These are phyloP conservation scores for Lordiphosa clarofinis DNA, from an alignment of 1,140 invertebrate species.

Conservation along the genomic window DNA sequence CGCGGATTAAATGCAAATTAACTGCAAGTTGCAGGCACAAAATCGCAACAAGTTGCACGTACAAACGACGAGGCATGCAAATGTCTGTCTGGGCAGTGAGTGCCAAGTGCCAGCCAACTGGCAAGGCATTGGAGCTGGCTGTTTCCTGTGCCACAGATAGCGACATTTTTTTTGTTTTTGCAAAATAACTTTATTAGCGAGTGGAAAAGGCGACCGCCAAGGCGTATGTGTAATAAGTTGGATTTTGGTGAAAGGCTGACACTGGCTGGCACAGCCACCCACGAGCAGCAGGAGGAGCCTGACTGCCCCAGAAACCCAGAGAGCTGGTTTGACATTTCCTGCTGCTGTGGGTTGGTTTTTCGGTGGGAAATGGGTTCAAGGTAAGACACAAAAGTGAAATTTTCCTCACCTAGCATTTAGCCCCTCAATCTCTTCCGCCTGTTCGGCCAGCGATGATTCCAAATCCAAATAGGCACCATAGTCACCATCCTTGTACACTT, in stretches of 20 bases:
- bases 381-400: conserved; percentile 51
- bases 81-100: conserved; percentile 34
- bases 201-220: conserved; percentile 27
- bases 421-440: conserved; percentile 96
- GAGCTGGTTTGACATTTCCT: conserved; percentile 35
- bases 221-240: conserved; percentile 41
- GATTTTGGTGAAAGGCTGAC: conserved; percentile 60
- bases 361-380: conserved; percentile 56
- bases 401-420: conserved; percentile 94
- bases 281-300: conserved; percentile 33
- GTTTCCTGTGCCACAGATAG: conserved; percentile 73
- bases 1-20: conserved; percentile 74
- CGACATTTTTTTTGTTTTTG: conserved; percentile 48
- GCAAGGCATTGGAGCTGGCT: conserved; percentile 18
- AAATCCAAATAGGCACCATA: conserved; percentile 98
- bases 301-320: conserved; percentile 74
- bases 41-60: conserved; percentile 72
- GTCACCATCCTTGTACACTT: conserved; percentile 97
- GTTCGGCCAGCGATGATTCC: conserved; percentile 96
- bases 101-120: conserved; percentile 28
- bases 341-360: conserved; percentile 11
- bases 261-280: conserved; percentile 41
- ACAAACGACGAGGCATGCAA: conserved; percentile 55
- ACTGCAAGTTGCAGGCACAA: conserved; percentile 54
- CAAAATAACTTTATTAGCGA: conserved; percentile 72